Conservation (phyloP, 2,113 vertebrate species). For the Mirounga angustirostris region DNA sequence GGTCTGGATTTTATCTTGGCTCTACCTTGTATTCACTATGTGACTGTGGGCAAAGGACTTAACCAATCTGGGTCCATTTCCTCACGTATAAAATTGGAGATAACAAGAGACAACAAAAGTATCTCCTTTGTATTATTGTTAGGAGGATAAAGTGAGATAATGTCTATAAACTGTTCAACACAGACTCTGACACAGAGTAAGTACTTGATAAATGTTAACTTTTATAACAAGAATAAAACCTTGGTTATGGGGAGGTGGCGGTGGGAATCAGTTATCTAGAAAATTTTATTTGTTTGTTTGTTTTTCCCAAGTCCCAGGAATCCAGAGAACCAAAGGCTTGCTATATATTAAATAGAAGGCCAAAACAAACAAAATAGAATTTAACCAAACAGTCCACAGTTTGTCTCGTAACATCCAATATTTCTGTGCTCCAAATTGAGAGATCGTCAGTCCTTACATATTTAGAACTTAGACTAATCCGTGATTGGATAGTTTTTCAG, state of each 20-base stretch:
- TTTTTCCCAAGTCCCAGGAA: background rate
- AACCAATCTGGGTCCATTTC: background rate
- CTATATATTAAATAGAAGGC: background rate
- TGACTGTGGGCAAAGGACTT: background rate
- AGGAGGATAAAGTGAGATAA: background rate
- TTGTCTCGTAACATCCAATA: conserved; percentile 43
- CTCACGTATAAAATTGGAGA: background rate
- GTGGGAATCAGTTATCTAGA: background rate
- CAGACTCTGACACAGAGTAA: background rate
- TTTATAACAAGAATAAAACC: background rate
- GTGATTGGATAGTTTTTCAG: conserved; percentile 78
- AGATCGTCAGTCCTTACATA: conserved; percentile 72
- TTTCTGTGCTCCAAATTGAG: conserved; percentile 49
- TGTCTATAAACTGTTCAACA: background rate
- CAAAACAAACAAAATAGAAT: conserved; percentile 36
- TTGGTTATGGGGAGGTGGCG: background rate
- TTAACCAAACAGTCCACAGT: conserved; percentile 40
- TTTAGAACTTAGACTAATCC: conserved; percentile 77
- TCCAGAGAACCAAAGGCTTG: background rate
- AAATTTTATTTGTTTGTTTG: background rate
- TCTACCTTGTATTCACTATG: background rate
- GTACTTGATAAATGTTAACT: background rate
- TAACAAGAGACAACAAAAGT: background rate
- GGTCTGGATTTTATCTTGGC: background rate
- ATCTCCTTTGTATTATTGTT: background rate